Evolutionary conservation across 2,113 vertebrate genomes (phyloP), one percentile per base, ranked within the genome.

Genomic region (Terrapene triunguis): DNA sequence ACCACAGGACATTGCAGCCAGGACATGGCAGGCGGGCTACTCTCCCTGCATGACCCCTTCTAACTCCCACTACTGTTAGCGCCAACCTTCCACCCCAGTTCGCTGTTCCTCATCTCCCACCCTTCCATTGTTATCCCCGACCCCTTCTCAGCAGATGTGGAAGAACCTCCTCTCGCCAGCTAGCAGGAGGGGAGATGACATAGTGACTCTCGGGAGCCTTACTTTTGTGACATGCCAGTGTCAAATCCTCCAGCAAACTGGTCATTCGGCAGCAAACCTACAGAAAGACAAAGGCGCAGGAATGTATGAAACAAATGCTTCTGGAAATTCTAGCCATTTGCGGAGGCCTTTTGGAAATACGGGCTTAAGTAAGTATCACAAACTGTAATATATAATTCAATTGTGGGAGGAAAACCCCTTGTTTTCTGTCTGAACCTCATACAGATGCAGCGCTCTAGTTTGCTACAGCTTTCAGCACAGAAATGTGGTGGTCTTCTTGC

Each of bases 381-480:
- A 92, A 90, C 85, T 93, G 84, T 83, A 94, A 42, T 25, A 81
- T n/a, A 65, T 82, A 94, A 94, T 97, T 95, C 94, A 87, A 24
- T 85, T 93, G 89, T 96, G 85, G 95, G 95, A 92, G 92, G 87
- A 93, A 91, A 91, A 91, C 94, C 72, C 81, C 85, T 91, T 92
- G 85, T 90, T 97, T 96, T 96, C 74, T 47, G 94, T 92, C 86
- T 84, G 88, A 94, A 92, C 93, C 93, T 48, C 32, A 79, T 69
- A 57, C 69, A 97, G 97, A 94, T 87, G 84, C 81, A 91, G 92
- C 89, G 84, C 95, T 97, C 87, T 89, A 95, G 94, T 97, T 93
- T 97, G 92, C 79, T 95, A 88, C 84, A 92, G 92, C 95, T 96
- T 92, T 97, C 91, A 96, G 94, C 80, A 83, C 90, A 91, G 89